phyloP scores from a whole-genome alignment of 1,140 invertebrate genomes.

The Drosophila oshimai region DNA sequence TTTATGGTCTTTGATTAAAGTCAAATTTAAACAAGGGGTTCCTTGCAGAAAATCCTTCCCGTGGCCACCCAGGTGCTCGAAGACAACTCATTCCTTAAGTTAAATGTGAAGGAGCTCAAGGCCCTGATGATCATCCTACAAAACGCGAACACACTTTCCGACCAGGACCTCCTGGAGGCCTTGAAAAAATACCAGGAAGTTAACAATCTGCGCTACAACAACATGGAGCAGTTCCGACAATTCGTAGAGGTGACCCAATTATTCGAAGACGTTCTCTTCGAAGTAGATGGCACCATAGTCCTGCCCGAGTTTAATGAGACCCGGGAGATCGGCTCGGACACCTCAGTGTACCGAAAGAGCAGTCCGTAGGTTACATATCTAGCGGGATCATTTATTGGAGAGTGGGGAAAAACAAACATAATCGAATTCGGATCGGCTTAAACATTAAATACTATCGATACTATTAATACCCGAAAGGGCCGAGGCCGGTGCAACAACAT shows the following conservation, averaged over 20 bases:
- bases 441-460: conserved; percentile 29
- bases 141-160: background rate
- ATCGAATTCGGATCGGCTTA: conserved; percentile 26
- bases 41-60: conserved; percentile 38
- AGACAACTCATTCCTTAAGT: conserved; percentile 31
- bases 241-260: conserved; percentile 45
- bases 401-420: conserved; percentile 9
- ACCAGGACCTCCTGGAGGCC: conserved; percentile 16
- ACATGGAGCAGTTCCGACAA: conserved; percentile 43
- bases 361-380: background rate
- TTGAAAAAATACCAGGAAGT: conserved; percentile 41
- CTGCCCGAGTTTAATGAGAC: background rate
- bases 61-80: conserved; percentile 29
- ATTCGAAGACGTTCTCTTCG: conserved; percentile 24
- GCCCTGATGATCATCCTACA: conserved; percentile 33
- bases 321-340: background rate
- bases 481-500: conserved; percentile 12
- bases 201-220: conserved; percentile 32
- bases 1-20: too few relatives aligned
- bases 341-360: background rate
- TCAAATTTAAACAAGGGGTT: too few relatives aligned
- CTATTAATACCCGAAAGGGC: conserved; percentile 33
- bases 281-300: conserved; percentile 32
- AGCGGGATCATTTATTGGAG: conserved; percentile 31
- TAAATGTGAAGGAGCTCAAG: conserved; percentile 32